Conservation (phyloP, 2,888 invertebrate genomes). For the Archips xylosteana region DNA sequence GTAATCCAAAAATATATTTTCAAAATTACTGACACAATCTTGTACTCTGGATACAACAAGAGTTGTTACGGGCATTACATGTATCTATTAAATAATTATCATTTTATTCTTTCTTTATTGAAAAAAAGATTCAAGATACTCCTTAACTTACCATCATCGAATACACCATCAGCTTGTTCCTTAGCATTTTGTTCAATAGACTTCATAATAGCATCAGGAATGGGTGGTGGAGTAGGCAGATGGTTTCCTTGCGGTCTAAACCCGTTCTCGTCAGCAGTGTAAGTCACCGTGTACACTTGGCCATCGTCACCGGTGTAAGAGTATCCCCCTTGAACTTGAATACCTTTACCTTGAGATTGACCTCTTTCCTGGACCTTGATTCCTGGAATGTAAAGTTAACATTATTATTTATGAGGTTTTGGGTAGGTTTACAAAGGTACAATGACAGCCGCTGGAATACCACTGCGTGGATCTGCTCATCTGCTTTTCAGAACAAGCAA, state of each 20-base stretch:
- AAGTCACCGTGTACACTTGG: constrained; percentile 80
- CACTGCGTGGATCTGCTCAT: no score
- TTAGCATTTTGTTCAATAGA: constrained; percentile 78
- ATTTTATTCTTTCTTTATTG: neutral
- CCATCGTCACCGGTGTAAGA: constrained; percentile 86
- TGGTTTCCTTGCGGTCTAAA: constrained; percentile 84
- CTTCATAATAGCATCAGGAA: constrained; percentile 83
- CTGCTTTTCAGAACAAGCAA: no score
- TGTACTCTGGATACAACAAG: no score
- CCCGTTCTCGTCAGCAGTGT: constrained; percentile 86
- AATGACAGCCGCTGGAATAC: no score
- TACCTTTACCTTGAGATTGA: constrained; percentile 67
- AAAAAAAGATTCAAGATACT: neutral
- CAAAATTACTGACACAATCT: no score
- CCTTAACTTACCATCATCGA: constrained; percentile 75
- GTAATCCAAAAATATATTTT: no score
- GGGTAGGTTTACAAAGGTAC: no score
- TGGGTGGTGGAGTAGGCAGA: constrained; percentile 85
- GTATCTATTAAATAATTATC: no score
- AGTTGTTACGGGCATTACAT: no score
- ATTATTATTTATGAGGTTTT: constrained; percentile 31
- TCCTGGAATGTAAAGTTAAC: constrained; percentile 53
- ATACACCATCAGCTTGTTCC: constrained; percentile 80
- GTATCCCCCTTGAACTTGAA: constrained; percentile 80
- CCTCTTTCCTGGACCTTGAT: constrained; percentile 83